Conservation (phyloP, 1,140 invertebrate genomes). For the Leptinotarsa defecta region DNA sequence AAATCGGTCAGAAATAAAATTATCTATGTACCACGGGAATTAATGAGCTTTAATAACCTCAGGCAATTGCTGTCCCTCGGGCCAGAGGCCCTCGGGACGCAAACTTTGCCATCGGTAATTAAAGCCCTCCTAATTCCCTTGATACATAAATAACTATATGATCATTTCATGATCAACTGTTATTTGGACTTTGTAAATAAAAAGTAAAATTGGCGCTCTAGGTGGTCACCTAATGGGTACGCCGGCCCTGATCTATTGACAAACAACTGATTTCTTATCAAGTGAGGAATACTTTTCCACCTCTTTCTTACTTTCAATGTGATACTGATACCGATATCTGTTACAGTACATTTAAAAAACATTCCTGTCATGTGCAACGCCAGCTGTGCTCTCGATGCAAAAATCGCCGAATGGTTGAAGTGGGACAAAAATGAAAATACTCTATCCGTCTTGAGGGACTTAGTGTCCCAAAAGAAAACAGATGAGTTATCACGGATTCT, state of each 20-base stretch:
- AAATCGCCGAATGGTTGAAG: constrained; percentile 66
- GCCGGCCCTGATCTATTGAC: not conserved
- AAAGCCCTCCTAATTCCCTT: too few relatives aligned
- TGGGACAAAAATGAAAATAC: constrained; percentile 64
- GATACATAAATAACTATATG: too few relatives aligned
- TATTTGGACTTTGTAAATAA: not conserved
- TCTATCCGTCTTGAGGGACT: constrained; percentile 58
- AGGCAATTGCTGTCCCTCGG: too few relatives aligned
- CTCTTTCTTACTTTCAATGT: too few relatives aligned
- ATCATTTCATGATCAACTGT: not conserved
- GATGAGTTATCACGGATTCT: constrained; percentile 64
- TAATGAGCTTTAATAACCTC: too few relatives aligned
- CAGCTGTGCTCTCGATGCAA: constrained; percentile 57
- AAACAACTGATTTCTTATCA: too few relatives aligned
- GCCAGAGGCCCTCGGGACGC: too few relatives aligned
- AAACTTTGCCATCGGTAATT: too few relatives aligned
- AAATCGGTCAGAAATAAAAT: too few relatives aligned
- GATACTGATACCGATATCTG: too few relatives aligned
- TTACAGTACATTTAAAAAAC: not conserved
- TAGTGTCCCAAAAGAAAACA: constrained; percentile 60
- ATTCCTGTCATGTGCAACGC: constrained; percentile 13
- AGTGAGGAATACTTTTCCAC: too few relatives aligned
- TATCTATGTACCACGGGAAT: too few relatives aligned
- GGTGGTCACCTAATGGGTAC: not conserved
- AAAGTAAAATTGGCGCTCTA: not conserved